These are phyloP conservation scores for Agapornis roseicollis DNA, from an alignment of 2,113 vertebrate genomes.

Conservation along the genomic window DNA sequence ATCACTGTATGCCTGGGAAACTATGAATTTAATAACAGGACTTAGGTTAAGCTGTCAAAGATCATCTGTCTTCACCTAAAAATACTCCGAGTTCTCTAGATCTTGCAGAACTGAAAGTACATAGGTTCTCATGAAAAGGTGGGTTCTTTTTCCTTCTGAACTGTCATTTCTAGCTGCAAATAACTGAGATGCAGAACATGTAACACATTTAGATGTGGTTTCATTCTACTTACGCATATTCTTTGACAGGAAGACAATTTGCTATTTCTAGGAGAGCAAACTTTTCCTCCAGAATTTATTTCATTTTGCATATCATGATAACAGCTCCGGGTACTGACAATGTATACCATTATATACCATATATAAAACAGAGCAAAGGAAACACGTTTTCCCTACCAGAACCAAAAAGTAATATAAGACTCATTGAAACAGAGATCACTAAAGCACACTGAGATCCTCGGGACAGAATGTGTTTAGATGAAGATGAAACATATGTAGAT, in stretches of 20 bases:
- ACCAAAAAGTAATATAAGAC: neutral
- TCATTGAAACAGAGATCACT: neutral
- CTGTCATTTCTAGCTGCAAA: neutral
- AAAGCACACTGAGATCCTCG: neutral
- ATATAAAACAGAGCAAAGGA: neutral
- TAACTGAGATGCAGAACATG: neutral
- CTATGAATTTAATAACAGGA: neutral
- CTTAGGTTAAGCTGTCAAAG: neutral
- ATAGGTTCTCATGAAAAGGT: neutral
- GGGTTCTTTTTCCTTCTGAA: neutral
- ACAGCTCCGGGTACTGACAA: neutral
- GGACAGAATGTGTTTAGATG: neutral
- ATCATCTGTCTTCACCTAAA: neutral
- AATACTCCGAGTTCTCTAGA: neutral
- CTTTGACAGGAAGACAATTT: neutral
- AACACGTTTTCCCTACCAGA: neutral
- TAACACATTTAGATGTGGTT: neutral
- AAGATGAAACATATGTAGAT: neutral
- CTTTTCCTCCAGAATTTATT: neutral
- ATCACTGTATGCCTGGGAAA: neutral
- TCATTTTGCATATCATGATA: neutral
- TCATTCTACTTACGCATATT: neutral
- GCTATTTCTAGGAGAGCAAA: neutral
- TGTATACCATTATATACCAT: neutral
- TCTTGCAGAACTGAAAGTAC: neutral